Evolutionary conservation across 2,888 invertebrate genomes (phyloP), one percentile per base, ranked within the genome.

Genomic region (Reticulitermes lucifugus): DNA sequence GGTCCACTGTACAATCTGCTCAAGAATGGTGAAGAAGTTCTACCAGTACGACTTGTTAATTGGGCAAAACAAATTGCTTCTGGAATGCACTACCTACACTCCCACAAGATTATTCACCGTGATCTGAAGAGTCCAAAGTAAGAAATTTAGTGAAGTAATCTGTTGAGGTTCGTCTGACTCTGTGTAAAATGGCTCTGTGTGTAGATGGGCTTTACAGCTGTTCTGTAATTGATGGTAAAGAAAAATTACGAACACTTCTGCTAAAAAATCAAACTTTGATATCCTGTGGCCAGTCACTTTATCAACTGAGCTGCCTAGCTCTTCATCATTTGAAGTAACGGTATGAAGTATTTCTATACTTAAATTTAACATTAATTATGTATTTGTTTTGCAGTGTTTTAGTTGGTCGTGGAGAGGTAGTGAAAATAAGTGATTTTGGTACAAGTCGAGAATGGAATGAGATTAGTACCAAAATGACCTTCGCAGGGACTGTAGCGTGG

Each of bases 101-200:
- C 94, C 75, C 97, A 98, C 90, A 98, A 98, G 92, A 99, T 99
- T 89, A 98, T 99, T 89, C 99, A 99, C 90, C 93, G 99, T 87
- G 99, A 99, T 93, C 94, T 99, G 87, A 99, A 99, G 92, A 99
- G 99, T 90, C 99, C 99, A 79, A 99, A 99, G 99, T 99, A 94
- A 95, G 96, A 65, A 55, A 55, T 5, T 2, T 18, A 18, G 18
- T 18, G 14, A 12, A 55, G 18, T 55, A 18, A 55, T 18, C 5
- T 55, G 18, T 18, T 55, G 18, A 55, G 46, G 46, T 46, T 46
- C 35, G 35, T 35, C 35, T 35, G 35, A 35, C 35, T 35, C 35
- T 35, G 35, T 35, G 4, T 35, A 35, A 35, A 35, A 35, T 35
- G 35, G 35, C 35, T 35, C 4, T 35, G 35, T 35, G 35, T 35